phyloP scores from a whole-genome alignment of 2,888 invertebrate species.

The Beris chalybata region DNA sequence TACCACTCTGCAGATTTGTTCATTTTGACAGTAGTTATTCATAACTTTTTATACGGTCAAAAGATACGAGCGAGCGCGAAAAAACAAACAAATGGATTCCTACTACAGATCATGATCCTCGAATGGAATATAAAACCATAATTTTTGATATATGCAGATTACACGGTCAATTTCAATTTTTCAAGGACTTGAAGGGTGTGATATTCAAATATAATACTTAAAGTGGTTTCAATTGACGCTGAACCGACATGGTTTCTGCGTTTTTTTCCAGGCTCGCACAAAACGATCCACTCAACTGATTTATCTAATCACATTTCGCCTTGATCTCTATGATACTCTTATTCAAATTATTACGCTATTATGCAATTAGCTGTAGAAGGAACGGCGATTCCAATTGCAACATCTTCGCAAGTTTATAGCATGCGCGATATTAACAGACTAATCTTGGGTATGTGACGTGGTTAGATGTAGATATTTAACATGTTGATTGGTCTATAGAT shows the following conservation, averaged over 20 bases:
- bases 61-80: too few relatives aligned
- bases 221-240: too few relatives aligned
- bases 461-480: background rate
- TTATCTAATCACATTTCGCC: slow-evolving; percentile 10
- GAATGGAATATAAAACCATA: too few relatives aligned
- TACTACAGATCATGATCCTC: too few relatives aligned
- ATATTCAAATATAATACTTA: too few relatives aligned
- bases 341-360: slow-evolving; percentile 21
- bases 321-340: slow-evolving; percentile 13
- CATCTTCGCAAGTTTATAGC: slow-evolving; percentile 19
- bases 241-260: too few relatives aligned
- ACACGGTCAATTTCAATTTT: too few relatives aligned
- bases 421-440: slow-evolving; percentile 9
- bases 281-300: background rate
- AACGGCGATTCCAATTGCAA: slow-evolving; percentile 19
- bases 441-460: background rate
- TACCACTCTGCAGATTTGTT: slow-evolving; percentile 27
- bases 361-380: slow-evolving; percentile 6
- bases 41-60: slow-evolving; percentile 2
- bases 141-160: too few relatives aligned
- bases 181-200: too few relatives aligned
- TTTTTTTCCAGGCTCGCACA: too few relatives aligned
- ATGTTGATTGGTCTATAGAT: background rate
- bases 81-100: too few relatives aligned
- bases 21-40: slow-evolving; percentile 31